phyloP scores from a whole-genome alignment of 2,888 invertebrate species.

The Napeogenes sylphis region DNA sequence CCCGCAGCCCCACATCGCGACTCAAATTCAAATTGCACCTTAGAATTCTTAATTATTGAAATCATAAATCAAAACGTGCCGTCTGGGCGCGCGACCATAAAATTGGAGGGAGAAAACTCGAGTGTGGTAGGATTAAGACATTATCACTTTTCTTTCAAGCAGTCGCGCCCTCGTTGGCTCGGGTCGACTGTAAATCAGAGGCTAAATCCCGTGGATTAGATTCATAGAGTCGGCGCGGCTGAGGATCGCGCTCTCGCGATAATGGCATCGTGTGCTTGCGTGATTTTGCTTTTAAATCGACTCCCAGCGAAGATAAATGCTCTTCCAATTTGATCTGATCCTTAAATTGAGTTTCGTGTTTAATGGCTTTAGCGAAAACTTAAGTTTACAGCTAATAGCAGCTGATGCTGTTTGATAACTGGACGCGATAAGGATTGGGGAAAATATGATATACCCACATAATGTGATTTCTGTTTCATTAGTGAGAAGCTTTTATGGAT shows the following conservation, averaged over 20 bases:
- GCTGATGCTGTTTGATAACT: slow-evolving; percentile 63
- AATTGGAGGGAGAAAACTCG: slow-evolving; percentile 66
- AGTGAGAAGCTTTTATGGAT: too few relatives aligned
- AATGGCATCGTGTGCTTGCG: slow-evolving; percentile 74
- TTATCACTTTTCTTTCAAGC: slow-evolving; percentile 81
- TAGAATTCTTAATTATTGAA: slow-evolving; percentile 79
- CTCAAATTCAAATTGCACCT: slow-evolving; percentile 77
- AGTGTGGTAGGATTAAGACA: slow-evolving; percentile 81
- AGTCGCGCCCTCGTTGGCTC: slow-evolving; percentile 67
- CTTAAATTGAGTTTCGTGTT: slow-evolving; percentile 60
- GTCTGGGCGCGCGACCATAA: slow-evolving; percentile 75
- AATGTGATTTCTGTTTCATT: neutral
- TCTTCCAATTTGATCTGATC: slow-evolving; percentile 61
- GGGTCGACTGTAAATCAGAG: slow-evolving; percentile 76
- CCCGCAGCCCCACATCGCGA: slow-evolving; percentile 63
- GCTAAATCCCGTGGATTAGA: slow-evolving; percentile 78
- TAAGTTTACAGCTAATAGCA: slow-evolving; percentile 62
- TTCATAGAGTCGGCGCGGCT: slow-evolving; percentile 76
- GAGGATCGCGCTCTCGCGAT: slow-evolving; percentile 69
- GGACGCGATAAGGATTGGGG: slow-evolving; percentile 39
- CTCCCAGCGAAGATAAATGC: slow-evolving; percentile 72
- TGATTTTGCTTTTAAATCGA: slow-evolving; percentile 77
- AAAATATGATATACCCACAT: slow-evolving; percentile 9
- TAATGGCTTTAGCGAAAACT: slow-evolving; percentile 61
- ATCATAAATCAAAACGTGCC: slow-evolving; percentile 77